A percentile compares a stretch with the other conserved stretches of the same genome.
Conservation (phyloP, 1,140 invertebrate genomes). For the Micrasema minimum region DNA sequence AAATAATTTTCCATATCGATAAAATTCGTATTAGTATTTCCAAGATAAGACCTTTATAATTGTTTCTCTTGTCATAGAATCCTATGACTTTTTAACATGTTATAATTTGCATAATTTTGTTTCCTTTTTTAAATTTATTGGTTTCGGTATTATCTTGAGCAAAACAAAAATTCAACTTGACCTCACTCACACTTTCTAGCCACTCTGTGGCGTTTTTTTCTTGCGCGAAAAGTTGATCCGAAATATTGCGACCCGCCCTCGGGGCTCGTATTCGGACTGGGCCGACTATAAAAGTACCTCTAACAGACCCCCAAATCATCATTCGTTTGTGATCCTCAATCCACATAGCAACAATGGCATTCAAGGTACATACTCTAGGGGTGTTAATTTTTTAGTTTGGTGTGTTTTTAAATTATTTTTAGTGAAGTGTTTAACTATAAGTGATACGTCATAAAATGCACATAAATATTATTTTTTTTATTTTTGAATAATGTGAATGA, state of each 20-base stretch:
- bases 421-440: not conserved
- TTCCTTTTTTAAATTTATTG: not conserved
- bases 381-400: not conserved
- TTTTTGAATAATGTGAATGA: not conserved
- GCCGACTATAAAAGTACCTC: conserved; percentile 47
- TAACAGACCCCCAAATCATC: conserved; percentile 44
- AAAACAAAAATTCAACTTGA: not conserved
- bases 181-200: conserved; percentile 22
- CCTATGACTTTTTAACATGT: not conserved
- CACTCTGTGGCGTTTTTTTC: conserved; percentile 35
- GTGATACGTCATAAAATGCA: not conserved
- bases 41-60: not conserved
- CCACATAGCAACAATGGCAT: conserved; percentile 53
- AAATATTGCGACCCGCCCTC: conserved; percentile 46
- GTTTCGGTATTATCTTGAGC: not conserved
- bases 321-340: conserved; percentile 52
- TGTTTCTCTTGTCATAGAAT: not conserved
- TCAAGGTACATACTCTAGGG: conserved; percentile 43
- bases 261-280: conserved; percentile 23
- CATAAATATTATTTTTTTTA: not conserved
- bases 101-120: not conserved
- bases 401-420: not conserved
- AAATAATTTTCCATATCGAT: not conserved
- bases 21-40: not conserved
- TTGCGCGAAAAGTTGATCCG: conserved; percentile 43